These are phyloP conservation scores for Pipistrellus nathusii DNA, from an alignment of 2,797 vertebrate genomes.

Conservation along the genomic window DNA sequence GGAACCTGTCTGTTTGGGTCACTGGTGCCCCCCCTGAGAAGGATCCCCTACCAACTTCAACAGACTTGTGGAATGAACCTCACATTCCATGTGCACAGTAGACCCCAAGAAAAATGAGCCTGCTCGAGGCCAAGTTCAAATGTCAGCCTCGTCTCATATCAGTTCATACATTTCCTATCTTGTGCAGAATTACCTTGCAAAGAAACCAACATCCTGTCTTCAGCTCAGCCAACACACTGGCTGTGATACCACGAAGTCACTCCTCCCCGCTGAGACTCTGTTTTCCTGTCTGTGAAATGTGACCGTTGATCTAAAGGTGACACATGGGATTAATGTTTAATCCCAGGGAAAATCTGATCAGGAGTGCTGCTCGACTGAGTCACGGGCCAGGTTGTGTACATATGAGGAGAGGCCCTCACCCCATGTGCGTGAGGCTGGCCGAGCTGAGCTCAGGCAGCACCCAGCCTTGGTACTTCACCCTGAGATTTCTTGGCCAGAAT, in stretches of 20 bases:
- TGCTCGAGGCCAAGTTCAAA: background rate
- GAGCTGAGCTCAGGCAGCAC: background rate
- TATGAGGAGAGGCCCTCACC: no score
- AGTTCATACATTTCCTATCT: background rate
- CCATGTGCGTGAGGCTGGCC: background rate
- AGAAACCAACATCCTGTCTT: background rate
- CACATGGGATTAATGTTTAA: background rate
- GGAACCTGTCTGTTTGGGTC: background rate
- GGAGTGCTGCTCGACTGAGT: background rate
- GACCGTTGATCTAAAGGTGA: background rate
- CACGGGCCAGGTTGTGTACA: rapidly evolving
- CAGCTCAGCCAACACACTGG: background rate
- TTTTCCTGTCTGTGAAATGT: background rate
- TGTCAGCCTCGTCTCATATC: background rate
- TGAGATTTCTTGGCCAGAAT: no score
- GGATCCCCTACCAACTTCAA: background rate
- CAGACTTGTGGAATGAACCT: background rate
- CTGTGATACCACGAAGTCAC: no score
- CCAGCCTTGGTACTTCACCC: rapidly evolving
- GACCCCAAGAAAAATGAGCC: background rate
- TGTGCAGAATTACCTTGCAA: background rate
- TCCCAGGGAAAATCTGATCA: background rate
- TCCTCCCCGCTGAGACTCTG: background rate
- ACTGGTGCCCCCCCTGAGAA: background rate
- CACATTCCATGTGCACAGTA: rapidly evolving